Percentiles rank a stretch among this genome's conserved stretches.
Evolutionary conservation across 2,888 invertebrate species (phyloP).

Genomic region (Caenorhabditis macrosperma): DNA sequence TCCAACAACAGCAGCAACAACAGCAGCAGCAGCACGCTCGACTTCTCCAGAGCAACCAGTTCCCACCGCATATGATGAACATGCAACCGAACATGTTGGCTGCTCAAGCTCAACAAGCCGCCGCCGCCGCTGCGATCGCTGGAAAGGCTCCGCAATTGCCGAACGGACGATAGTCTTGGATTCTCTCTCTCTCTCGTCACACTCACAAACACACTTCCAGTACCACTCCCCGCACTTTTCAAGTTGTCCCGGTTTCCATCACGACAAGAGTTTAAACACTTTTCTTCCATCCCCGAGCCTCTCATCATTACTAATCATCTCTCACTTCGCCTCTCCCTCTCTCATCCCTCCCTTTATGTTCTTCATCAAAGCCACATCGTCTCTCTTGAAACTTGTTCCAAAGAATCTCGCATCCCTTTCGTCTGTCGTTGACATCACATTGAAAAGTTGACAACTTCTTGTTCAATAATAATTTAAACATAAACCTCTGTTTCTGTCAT

Average conservation of each 20-base stretch:
- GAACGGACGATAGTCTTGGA: slow-evolving; percentile 14
- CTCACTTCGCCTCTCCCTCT: neutral
- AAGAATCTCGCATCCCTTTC: slow-evolving; percentile 21
- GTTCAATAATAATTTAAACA: too few species aligned
- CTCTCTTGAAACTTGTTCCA: slow-evolving; percentile 30
- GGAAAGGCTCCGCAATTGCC: slow-evolving; percentile 13
- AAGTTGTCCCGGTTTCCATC: neutral
- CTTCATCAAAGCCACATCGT: neutral
- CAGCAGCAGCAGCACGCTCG: neutral
- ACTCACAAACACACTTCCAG: slow-evolving; percentile 3
- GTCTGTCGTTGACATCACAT: neutral
- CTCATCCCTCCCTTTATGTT: neutral
- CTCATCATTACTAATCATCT: too few species aligned
- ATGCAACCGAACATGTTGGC: slow-evolving; percentile 7
- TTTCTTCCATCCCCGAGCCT: too few species aligned
- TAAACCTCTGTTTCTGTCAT: too few species aligned
- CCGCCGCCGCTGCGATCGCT: neutral
- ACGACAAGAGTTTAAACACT: too few species aligned
- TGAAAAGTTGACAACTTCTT: neutral
- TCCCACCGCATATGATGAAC: neutral
- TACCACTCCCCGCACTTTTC: neutral
- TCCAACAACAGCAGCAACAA: slow-evolving; percentile 24
- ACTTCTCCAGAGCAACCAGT: neutral
- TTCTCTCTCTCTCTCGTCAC: neutral
- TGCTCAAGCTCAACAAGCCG: slow-evolving; percentile 7